Evolutionary conservation across 2,888 invertebrate genomes (phyloP).

Genomic region (Cartodere bifasciata): DNA sequence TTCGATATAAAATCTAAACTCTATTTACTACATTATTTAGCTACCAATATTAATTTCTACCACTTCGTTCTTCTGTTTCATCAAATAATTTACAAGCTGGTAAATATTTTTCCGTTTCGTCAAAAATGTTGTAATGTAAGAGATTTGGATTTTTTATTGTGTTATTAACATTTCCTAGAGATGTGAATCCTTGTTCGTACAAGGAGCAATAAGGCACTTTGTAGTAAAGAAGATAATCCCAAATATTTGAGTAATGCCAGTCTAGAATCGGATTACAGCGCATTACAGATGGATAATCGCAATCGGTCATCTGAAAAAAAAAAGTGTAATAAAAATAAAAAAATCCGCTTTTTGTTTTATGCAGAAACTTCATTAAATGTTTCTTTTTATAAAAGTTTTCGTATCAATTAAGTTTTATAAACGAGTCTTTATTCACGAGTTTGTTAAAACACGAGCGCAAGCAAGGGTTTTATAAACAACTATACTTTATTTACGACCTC

Average conservation of each 20-base stretch:
- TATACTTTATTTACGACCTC: too few relatives aligned
- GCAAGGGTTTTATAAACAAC: too few relatives aligned
- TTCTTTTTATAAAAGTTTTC: too few relatives aligned
- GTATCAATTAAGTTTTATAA: too few relatives aligned
- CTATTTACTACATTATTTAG: too few relatives aligned
- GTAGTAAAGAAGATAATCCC: conserved; percentile 71
- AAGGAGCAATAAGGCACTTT: conserved; percentile 82
- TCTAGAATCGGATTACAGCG: conserved; percentile 82
- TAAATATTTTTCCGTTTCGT: conserved; percentile 41
- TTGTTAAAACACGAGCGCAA: too few relatives aligned
- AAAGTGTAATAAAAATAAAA: conserved; percentile 5
- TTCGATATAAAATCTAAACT: too few relatives aligned
- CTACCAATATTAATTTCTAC: conserved; percentile 31
- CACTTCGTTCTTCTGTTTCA: conserved; percentile 47
- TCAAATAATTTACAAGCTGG: conserved; percentile 64
- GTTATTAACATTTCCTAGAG: conserved; percentile 69
- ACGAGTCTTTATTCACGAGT: too few relatives aligned
- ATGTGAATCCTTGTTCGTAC: conserved; percentile 87
- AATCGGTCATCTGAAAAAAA: conserved; percentile 59
- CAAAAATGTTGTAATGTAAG: conserved; percentile 34
- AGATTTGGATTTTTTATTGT: conserved; percentile 70
- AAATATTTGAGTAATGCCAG: conserved; percentile 85
- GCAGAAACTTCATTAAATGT: too few relatives aligned
- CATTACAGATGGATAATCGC: conserved; percentile 81
- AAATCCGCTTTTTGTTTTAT: too few relatives aligned